phyloP scores from a whole-genome alignment of 2,888 invertebrate species.

The Eristalis pertinax region DNA sequence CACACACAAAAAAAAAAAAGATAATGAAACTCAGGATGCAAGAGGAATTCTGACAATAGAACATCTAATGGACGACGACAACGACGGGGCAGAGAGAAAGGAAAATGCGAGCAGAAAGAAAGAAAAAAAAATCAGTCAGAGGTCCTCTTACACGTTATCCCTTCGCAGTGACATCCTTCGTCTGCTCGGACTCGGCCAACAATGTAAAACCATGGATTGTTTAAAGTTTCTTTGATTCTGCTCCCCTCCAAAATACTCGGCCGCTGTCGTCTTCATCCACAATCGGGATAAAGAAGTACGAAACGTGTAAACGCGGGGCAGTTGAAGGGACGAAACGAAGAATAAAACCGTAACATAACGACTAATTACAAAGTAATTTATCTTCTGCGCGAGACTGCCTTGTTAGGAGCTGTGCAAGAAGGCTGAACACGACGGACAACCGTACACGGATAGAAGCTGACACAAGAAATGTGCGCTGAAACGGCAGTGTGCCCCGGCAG shows the following conservation, averaged over 20 bases:
- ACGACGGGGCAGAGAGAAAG: not conserved
- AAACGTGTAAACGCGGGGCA: not conserved
- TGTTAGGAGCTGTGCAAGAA: conserved; percentile 31
- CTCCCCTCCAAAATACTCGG: conserved; percentile 4
- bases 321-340: not conserved
- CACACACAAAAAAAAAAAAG: conserved; percentile 1
- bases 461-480: conserved; percentile 25
- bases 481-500: conserved; percentile 14
- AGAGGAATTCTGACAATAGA: conserved; percentile 44
- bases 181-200: conserved; percentile 32
- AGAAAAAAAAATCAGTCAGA: conserved; percentile 45
- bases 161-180: conserved; percentile 19
- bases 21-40: conserved; percentile 11
- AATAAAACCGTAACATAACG: conserved; percentile 43
- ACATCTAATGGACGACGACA: conserved; percentile 53
- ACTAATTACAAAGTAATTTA: conserved; percentile 72
- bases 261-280: conserved; percentile 11
- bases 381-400: conserved; percentile 55
- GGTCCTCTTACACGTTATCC: conserved; percentile 37
- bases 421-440: conserved; percentile 19
- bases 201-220: conserved; percentile 42
- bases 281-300: conserved; percentile 39
- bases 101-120: not conserved
- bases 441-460: conserved; percentile 31
- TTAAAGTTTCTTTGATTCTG: conserved; percentile 27